Evolutionary conservation across 2,113 vertebrate species (phyloP).

Genomic region (Scytalopus superciliaris): DNA sequence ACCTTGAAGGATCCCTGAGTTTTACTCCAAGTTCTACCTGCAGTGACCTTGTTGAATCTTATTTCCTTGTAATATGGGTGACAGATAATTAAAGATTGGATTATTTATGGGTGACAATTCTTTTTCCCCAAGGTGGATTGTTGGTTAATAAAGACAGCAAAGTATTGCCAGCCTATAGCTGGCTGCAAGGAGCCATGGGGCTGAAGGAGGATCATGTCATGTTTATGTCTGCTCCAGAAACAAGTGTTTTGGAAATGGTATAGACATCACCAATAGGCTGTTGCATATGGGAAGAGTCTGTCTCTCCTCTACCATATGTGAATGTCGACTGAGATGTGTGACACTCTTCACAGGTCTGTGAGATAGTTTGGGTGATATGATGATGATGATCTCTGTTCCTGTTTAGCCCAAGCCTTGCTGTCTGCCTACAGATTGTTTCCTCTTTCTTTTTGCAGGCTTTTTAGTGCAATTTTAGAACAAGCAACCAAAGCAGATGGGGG

Average conservation of each 20-base stretch:
- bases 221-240: background rate
- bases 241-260: background rate
- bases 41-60: background rate
- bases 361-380: background rate
- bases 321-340: background rate
- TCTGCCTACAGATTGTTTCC: constrained; percentile 47
- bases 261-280: constrained; percentile 16
- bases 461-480: constrained; percentile 99
- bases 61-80: background rate
- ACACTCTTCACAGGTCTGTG: constrained; percentile 7
- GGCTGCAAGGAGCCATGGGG: background rate
- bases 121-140: background rate
- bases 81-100: background rate
- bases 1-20: background rate
- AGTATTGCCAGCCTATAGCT: background rate
- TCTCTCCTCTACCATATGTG: constrained; percentile 20
- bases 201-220: background rate
- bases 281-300: constrained; percentile 35
- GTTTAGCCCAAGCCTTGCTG: background rate
- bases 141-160: background rate
- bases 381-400: constrained; percentile 22
- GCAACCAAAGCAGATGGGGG: constrained; percentile 94
- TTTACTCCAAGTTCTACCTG: background rate
- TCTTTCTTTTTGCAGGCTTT: constrained; percentile 84
- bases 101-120: background rate